Evolutionary conservation across 1,140 invertebrate species (phyloP).

Genomic region (roundworm (Caenorhabditis elegans)): WBcel235 BX284603.4:4968001-4968500

Average conservation of each 20-base stretch:
- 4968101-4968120: neutral
- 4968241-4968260: slow-evolving; percentile 18
- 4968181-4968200: slow-evolving; percentile 24
- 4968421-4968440: neutral
- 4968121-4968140: slow-evolving; percentile 23
- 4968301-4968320: slow-evolving; percentile 30
- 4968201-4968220: slow-evolving; percentile 33
- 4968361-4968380: too few relatives aligned
- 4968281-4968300: slow-evolving; percentile 1
- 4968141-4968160: slow-evolving; percentile 18
- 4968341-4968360: slow-evolving; percentile 23
- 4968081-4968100: neutral
- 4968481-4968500: neutral
- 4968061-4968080: too few relatives aligned
- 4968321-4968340: slow-evolving; percentile 30
- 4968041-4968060: too few relatives aligned
- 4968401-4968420: slow-evolving; percentile 32
- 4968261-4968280: slow-evolving; percentile 1
- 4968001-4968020: too few relatives aligned
- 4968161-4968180: slow-evolving; percentile 17
- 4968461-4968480: neutral
- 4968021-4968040: too few relatives aligned
- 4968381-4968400: slow-evolving; percentile 19
- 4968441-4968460: neutral
- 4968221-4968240: neutral